phyloP scores from a whole-genome alignment of 30 jellyfish, hydroid and myxozoan species.

The Hydractinia echinata region DNA sequence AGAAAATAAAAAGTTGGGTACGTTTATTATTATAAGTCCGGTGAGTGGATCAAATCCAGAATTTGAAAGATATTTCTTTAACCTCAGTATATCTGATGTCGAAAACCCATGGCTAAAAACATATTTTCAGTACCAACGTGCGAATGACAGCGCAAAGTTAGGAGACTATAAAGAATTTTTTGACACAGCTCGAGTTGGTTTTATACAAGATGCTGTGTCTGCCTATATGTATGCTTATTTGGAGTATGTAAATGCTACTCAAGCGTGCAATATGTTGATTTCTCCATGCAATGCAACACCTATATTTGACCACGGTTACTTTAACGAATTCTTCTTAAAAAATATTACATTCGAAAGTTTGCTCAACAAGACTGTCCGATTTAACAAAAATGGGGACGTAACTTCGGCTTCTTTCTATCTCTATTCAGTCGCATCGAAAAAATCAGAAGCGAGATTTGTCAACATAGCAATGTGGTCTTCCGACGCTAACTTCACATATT shows the following conservation, averaged over 20 bases:
- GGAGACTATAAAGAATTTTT: neutral
- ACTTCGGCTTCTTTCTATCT: conserved; percentile 11
- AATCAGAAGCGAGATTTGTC: neutral
- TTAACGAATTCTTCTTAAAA: neutral
- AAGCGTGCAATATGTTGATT: neutral
- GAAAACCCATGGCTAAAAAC: conserved; percentile 24
- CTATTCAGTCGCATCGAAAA: neutral
- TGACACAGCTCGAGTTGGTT: conserved; percentile 23
- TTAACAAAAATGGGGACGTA: conserved; percentile 10
- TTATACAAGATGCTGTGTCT: conserved; percentile 24
- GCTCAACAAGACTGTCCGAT: neutral
- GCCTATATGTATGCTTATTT: conserved; percentile 8
- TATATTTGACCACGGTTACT: neutral
- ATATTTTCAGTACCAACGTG: conserved; percentile 8
- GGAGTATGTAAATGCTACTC: neutral
- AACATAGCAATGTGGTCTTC: conserved; percentile 24
- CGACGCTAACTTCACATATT: neutral
- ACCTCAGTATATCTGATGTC: neutral
- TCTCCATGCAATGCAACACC: conserved; percentile 11
- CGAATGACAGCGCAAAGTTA: neutral
- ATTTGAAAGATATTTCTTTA: conserved; percentile 5
- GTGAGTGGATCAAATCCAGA: neutral
- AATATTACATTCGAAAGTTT: neutral
- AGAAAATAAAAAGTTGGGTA: conserved; percentile 2
- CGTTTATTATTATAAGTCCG: neutral